Evolutionary conservation across 2,113 vertebrate genomes (phyloP).

Genomic region (Columba janthina): DNA sequence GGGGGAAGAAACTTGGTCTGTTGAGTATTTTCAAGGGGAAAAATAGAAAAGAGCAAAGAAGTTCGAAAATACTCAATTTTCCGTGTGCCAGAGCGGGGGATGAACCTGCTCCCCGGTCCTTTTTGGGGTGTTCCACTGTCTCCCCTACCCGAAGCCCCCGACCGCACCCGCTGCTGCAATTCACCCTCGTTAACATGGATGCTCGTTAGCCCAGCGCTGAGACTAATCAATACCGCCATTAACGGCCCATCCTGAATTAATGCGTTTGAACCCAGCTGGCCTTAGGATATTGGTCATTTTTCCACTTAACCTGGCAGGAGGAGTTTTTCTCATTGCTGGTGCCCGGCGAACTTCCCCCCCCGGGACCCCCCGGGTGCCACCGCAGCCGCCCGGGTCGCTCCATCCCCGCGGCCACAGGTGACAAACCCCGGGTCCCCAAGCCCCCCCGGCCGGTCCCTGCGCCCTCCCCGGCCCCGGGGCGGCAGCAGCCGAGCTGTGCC

Average conservation of each 20-base stretch:
- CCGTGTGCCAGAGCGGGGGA: not conserved
- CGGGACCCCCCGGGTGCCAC: not conserved
- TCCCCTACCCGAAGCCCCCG: not conserved
- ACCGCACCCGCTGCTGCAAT: not conserved
- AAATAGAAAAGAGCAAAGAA: not conserved
- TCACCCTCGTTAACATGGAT: slow-evolving; percentile 63
- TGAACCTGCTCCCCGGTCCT: not conserved
- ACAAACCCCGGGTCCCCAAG: not conserved
- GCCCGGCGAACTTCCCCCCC: not conserved
- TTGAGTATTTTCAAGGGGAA: not conserved
- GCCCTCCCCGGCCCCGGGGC: not conserved
- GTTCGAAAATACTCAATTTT: not conserved
- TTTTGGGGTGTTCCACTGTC: not conserved
- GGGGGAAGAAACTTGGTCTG: not conserved
- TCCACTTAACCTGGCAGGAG: not conserved
- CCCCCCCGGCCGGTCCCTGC: not conserved
- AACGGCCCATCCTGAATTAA: slow-evolving; percentile 56
- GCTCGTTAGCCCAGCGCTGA: slow-evolving; percentile 49
- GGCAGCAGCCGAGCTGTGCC: not conserved
- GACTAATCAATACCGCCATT: slow-evolving; percentile 67
- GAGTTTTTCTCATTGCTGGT: not conserved
- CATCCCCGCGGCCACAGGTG: not conserved
- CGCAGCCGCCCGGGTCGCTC: not conserved
- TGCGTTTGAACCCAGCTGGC: slow-evolving; percentile 46
- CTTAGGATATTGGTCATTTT: not conserved